Base-by-base conservation (phyloP, 1,140 invertebrate species). In the Hycleus phaleratus region DNA sequence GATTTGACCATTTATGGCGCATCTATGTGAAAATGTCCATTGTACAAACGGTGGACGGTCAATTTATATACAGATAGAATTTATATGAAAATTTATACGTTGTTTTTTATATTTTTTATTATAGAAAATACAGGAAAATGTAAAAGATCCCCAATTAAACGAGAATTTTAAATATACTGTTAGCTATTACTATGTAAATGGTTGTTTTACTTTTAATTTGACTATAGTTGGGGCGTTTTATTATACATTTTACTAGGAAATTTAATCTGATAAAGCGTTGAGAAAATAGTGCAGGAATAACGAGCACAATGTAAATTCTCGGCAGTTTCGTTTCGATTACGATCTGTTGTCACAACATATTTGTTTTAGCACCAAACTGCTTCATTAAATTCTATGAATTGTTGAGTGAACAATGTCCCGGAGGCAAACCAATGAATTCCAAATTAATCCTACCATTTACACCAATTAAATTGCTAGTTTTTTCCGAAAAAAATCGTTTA, bases 181-280 rank as follows among this genome's bases (percentile, higher is more conserved):
- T 32, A 32, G 32, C 38, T 45, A 53, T 53, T 53, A 53, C 42
- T n/a, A 53, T 53, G 51, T 45, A 53, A 53, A 53, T 53, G 42
- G 51, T 53, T 53, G 51, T 53, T 53, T 46, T 45, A 26, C 32
- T 53, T 53, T 45, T 53, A 45, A 53, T 53, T 45, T 6, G 50
- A 43, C 50, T 45, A 53, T 45, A 32, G 43, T 38, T 25, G 51
- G 12, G 26, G 48, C 39, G 48, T 38, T 38, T 38, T 38, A 38
- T 49, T 11, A 49, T 49, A 38, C 32, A 26, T 18, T 47, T 47
- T 25, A 47, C 49, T 40, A 52, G 40, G 38, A 52, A 52, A 52
- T 52, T 52, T 44, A 26, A 52, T 49, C 48, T 11, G 48, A 38
- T 49, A 49, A 26, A 32, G 32, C 32, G 32, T 43, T 43, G 40